Base-by-base conservation (phyloP, 2,113 vertebrate species). In the Dissostichus mawsoni region DNA sequence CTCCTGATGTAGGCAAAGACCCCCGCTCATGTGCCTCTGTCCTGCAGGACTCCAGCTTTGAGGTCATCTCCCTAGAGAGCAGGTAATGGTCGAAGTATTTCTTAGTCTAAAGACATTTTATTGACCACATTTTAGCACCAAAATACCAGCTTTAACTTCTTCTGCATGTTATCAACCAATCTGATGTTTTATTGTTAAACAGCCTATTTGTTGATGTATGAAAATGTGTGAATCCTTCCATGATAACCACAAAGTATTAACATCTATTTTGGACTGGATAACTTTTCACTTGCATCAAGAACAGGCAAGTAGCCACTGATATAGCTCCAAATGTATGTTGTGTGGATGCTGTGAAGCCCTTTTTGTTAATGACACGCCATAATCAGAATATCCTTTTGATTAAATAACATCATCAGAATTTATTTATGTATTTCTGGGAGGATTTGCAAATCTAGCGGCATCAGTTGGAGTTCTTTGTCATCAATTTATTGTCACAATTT, bases 21-120 rank as follows among this genome's bases (percentile, higher is more conserved):
- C 62, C 17, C 5, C 66, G 10, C 41, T 84, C 85, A 1, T 73
- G 74, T 72, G 11, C 74, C 3, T 87, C 86, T 45, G 72, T 86
- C 71, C 65, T 89, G 6, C 62, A 88, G 81, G 20, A 87, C 78
- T 93, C 94, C 64, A 93, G 84, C 58, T 86, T 88, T 16, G 84
- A 95, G 76, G 91, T 96, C 68, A 95, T 96, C 64, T 95, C 95
- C 51, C 55, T 95, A 47, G 92, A 87, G 50, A 95, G 94, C 87
- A 86, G 92, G 93, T 94, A n/a, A 72, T 66, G 6, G 4, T 13
- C 17, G 18, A 41, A 29, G 13, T 1, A 2, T 0, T 13, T 57
- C 2, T 45, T 23, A 47, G 10, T 45, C 11, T 73, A 8, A 47
- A n/a, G 18, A n/a, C 53, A 33, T 12, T 44, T 65, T 33, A 53